phyloP scores from a whole-genome alignment of 2,888 invertebrate genomes.

The Dorcus hopei region DNA sequence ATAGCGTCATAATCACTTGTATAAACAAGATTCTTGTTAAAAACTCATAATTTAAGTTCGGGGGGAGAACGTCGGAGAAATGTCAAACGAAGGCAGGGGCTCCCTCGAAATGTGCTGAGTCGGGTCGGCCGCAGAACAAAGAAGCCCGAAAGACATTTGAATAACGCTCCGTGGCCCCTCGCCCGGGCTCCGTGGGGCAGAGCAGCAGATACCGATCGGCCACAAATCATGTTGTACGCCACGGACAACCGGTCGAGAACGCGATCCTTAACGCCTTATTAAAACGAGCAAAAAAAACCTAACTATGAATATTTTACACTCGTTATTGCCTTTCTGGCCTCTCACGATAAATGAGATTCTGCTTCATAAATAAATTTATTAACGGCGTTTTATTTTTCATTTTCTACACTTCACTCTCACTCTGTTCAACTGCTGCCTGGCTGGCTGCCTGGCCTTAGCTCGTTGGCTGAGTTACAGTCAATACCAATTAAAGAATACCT shows the following conservation, averaged over 20 bases:
- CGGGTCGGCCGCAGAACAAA: conserved; percentile 15
- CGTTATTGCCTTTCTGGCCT: conserved; percentile 30
- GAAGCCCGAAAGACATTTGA: conserved; percentile 25
- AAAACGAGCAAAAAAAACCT: conserved; percentile 25
- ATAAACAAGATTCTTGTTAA: conserved; percentile 19
- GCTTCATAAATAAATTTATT: conserved; percentile 19
- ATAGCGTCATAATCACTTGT: conserved; percentile 6
- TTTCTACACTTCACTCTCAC: no score
- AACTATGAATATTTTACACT: conserved; percentile 42
- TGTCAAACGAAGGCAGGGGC: conserved; percentile 11
- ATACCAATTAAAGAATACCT: no score
- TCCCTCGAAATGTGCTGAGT: conserved; percentile 20
- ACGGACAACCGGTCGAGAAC: conserved; percentile 34
- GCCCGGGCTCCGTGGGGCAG: conserved; percentile 23
- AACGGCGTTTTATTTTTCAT: neutral
- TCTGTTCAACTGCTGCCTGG: no score
- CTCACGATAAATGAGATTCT: conserved; percentile 14
- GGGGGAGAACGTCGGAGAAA: conserved; percentile 5
- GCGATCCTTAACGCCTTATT: conserved; percentile 37
- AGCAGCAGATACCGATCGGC: conserved; percentile 32
- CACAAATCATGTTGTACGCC: conserved; percentile 33
- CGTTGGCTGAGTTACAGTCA: no score
- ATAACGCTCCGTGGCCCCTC: conserved; percentile 26
- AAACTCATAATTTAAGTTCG: conserved; percentile 18
- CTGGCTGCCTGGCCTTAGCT: no score